Conservation (phyloP, 2,113 vertebrate species). For the Leuciscus idus region DNA sequence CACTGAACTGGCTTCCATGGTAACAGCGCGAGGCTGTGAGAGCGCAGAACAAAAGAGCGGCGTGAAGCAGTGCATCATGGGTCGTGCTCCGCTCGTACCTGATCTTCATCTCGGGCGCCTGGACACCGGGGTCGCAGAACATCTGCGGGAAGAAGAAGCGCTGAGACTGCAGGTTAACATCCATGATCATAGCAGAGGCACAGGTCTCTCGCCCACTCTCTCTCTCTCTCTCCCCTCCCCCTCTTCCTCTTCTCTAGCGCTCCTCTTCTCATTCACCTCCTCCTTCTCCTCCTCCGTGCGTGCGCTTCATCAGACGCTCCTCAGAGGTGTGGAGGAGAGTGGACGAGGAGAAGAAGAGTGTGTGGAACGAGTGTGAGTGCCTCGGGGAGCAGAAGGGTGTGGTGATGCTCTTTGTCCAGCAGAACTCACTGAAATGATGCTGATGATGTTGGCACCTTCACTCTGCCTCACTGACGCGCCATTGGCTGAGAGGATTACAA, state of each 20-base stretch:
- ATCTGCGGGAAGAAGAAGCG: slow-evolving; percentile 78
- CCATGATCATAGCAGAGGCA: slow-evolving; percentile 64
- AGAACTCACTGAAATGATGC: slow-evolving; percentile 2
- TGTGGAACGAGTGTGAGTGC: too few relatives aligned
- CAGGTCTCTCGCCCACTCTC: not conserved
- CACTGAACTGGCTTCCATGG: not conserved
- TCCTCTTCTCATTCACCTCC: not conserved
- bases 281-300: not conserved
- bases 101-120: slow-evolving; percentile 74
- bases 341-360: too few relatives aligned
- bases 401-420: slow-evolving; percentile 11
- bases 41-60: not conserved
- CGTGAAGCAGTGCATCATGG: too few relatives aligned
- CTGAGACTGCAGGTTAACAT: slow-evolving; percentile 77
- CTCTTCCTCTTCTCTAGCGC: not conserved
- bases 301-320: not conserved
- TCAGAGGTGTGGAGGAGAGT: not conserved
- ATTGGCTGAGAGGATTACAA: slow-evolving; percentile 6
- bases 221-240: slow-evolving; percentile 34
- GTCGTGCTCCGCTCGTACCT: slow-evolving; percentile 65
- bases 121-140: slow-evolving; percentile 73
- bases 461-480: not conserved
- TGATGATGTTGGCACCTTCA: not conserved
- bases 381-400: not conserved
- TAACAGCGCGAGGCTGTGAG: not conserved